phyloP scores from a whole-genome alignment of 2,888 invertebrate genomes.

The Drosophila paranaensis region DNA sequence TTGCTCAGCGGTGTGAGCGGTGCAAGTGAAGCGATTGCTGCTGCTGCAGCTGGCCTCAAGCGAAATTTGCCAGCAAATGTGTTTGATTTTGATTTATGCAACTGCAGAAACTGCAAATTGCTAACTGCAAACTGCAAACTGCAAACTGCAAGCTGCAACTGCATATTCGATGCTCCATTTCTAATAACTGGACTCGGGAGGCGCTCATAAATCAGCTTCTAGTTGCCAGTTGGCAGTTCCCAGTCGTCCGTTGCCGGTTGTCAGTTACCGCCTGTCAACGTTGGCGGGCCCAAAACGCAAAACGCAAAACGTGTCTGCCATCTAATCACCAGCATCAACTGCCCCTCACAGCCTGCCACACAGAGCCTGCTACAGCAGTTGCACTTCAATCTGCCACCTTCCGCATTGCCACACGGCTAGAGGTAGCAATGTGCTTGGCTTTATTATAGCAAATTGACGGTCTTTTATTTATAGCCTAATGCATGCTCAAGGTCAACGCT shows the following conservation, averaged over 20 bases:
- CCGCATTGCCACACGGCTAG: slow-evolving; percentile 1
- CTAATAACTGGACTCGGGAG: slow-evolving; percentile 70
- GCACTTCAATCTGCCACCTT: background rate
- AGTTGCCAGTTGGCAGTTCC: slow-evolving; percentile 20
- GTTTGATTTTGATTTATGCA: slow-evolving; percentile 72
- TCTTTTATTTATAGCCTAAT: slow-evolving; percentile 1
- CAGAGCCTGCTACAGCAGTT: background rate
- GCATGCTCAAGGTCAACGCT: background rate
- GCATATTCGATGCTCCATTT: slow-evolving; percentile 55
- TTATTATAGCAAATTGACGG: background rate
- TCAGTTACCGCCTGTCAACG: slow-evolving; percentile 63
- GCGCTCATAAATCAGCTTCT: slow-evolving; percentile 51
- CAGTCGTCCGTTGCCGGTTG: slow-evolving; percentile 25
- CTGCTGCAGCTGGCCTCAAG: slow-evolving; percentile 22
- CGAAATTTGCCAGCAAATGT: slow-evolving; percentile 59
- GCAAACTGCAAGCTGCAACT: slow-evolving; percentile 53
- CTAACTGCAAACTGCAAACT: slow-evolving; percentile 26
- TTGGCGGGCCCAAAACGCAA: slow-evolving; percentile 65
- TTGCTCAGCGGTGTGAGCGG: slow-evolving; percentile 14
- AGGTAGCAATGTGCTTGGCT: background rate
- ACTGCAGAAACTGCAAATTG: slow-evolving; percentile 26
- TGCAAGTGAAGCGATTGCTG: slow-evolving; percentile 15
- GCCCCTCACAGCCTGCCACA: slow-evolving; percentile 54
- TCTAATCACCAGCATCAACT: slow-evolving; percentile 73
- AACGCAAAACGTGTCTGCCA: slow-evolving; percentile 56